Base-by-base conservation (phyloP, 2,888 invertebrate species). In the Chloroclystis v-ata region DNA sequence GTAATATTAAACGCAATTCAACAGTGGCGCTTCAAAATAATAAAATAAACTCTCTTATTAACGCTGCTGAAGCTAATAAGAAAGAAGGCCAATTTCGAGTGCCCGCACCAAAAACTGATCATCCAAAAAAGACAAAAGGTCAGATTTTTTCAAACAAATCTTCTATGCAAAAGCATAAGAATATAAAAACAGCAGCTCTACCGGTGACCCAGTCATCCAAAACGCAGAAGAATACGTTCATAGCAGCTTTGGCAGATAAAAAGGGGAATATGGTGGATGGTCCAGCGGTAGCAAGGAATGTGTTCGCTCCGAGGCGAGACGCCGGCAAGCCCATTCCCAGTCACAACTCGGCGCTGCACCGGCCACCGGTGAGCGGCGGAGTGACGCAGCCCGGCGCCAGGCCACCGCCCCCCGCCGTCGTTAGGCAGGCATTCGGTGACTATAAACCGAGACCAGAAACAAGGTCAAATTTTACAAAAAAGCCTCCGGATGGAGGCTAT, bases 11-110 rank as follows among this genome's bases (percentile, higher is more conserved):
- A 6, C 20, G n/a, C 14, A n/a, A 5, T 16, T 10, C 20, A 33
- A 6, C 16, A 33, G 7, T 10, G n/a, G 10, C 2, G n/a, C 33
- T 16, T 10, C 16, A 16, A n/a, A 32, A 32, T 14, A 32, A 16
- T 14, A 30, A 13, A 3, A 33, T 33, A 1, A 74, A 61, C 42
- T 78, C 82, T 14, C 65, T 82, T 41, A 68, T 82, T 20, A 83
- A 77, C 50, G 78, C 83, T 13, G 78, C 82, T 10, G 86, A 86
- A 61, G 71, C 71, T 24, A 79, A 69, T 43, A 80, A 82, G 61
- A 72, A 63, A 14, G 83, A 85, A 4, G 64, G 37, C 26, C 69
- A 71, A 47, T 80, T 82, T 59, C 67, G 71, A 43, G 67, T 72
- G 28, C 68, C 75, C 1, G 82, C 82, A 41, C 59, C 72, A 5